Evolutionary conservation across 2,888 invertebrate species (phyloP).

Genomic region (Blastobasis adustella): DNA sequence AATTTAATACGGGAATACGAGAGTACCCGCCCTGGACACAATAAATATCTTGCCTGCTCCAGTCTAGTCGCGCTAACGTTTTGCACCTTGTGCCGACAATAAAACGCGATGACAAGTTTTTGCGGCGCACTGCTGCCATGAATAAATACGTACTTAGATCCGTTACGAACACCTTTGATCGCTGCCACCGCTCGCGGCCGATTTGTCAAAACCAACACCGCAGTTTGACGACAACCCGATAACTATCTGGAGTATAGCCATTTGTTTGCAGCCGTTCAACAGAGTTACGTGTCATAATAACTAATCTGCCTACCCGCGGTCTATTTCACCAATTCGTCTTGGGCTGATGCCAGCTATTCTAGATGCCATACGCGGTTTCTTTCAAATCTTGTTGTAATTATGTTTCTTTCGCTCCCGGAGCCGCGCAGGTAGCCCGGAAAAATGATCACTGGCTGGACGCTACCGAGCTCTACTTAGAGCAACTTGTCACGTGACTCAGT

Average conservation of each 20-base stretch:
- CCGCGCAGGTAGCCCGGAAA: neutral
- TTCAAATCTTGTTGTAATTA: constrained; percentile 41
- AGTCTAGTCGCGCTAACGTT: no score
- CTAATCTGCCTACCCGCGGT: constrained; percentile 58
- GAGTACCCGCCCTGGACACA: no score
- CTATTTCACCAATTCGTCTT: constrained; percentile 52
- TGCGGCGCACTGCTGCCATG: neutral
- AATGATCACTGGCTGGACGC: neutral
- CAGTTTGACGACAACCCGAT: constrained; percentile 33
- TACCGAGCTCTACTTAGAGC: neutral
- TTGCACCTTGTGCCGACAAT: constrained; percentile 8
- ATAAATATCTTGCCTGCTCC: no score
- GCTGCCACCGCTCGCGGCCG: constrained; percentile 13
- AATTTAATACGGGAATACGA: no score
- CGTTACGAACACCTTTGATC: constrained; percentile 6
- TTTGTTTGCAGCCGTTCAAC: constrained; percentile 30
- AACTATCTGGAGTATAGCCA: constrained; percentile 29
- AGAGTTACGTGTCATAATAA: constrained; percentile 51
- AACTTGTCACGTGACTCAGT: neutral
- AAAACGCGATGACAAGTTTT: constrained; percentile 4
- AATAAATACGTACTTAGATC: constrained; percentile 2
- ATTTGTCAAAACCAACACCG: constrained; percentile 26
- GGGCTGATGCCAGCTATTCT: constrained; percentile 54
- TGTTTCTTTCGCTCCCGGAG: constrained; percentile 17
- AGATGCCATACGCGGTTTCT: constrained; percentile 57